A percentile compares a stretch with the other conserved stretches of the same genome.
Evolutionary conservation across 2,113 vertebrate genomes (phyloP).

Genomic region (Cebus imitator): DNA sequence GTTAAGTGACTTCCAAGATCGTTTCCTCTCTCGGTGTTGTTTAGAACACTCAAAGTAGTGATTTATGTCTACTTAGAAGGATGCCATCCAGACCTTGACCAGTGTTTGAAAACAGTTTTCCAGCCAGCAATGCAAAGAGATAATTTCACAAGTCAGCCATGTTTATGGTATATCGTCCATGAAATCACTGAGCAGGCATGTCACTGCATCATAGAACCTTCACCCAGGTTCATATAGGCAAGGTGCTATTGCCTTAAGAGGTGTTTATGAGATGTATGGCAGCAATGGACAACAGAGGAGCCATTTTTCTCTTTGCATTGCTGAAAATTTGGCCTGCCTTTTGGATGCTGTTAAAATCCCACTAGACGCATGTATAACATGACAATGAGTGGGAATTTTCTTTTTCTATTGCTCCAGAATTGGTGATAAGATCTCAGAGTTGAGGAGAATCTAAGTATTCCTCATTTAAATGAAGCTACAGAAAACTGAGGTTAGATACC

Average conservation of each 20-base stretch:
- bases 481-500: not conserved
- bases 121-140: slow-evolving; percentile 43
- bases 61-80: slow-evolving; percentile 42
- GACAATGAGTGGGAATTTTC: not conserved
- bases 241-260: not conserved
- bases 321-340: slow-evolving; percentile 2
- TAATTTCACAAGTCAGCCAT: slow-evolving; percentile 22
- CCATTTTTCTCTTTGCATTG: slow-evolving; percentile 32
- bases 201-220: slow-evolving; percentile 52
- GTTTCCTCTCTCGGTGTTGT: slow-evolving; percentile 2
- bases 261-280: slow-evolving; percentile 23
- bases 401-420: not conserved
- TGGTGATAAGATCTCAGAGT: not conserved
- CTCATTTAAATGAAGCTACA: not conserved
- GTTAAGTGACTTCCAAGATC: slow-evolving; percentile 30
- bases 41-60: slow-evolving; percentile 18
- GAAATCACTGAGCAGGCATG: slow-evolving; percentile 61
- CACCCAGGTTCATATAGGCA: slow-evolving; percentile 23
- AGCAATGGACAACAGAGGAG: not conserved
- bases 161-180: slow-evolving; percentile 58
- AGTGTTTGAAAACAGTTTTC: slow-evolving; percentile 60
- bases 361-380: not conserved
- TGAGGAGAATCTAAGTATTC: not conserved
- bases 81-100: slow-evolving; percentile 37
- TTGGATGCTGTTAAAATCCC: not conserved